These are phyloP conservation scores for Nerophis lumbriciformis DNA, from an alignment of 2,113 vertebrate species.

Conservation along the genomic window DNA sequence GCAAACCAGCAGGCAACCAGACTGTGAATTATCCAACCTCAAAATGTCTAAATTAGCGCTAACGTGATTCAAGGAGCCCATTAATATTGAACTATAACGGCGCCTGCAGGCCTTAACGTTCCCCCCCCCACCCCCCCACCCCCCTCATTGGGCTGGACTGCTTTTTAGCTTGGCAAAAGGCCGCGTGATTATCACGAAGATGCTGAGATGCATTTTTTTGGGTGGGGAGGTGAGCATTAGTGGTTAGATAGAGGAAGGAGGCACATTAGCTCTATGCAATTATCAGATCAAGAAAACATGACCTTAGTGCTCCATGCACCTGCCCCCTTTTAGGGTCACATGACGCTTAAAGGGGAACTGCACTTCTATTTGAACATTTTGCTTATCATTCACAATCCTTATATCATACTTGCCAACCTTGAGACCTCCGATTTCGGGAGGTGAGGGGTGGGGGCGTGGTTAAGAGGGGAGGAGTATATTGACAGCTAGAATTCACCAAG, in stretches of 20 bases:
- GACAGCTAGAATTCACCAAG: too few relatives aligned
- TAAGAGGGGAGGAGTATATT: too few relatives aligned
- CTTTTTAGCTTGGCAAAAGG: background rate
- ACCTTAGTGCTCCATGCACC: background rate
- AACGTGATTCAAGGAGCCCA: constrained; percentile 8
- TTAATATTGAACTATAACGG: constrained; percentile 9
- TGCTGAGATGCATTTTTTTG: constrained; percentile 8
- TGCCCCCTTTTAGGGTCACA: too few relatives aligned
- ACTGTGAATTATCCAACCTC: constrained; percentile 11
- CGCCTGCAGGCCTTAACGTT: constrained; percentile 1
- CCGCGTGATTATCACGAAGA: background rate
- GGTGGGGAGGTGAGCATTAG: background rate
- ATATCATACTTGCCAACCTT: too few relatives aligned
- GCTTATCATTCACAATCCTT: too few relatives aligned
- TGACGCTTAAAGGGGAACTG: too few relatives aligned
- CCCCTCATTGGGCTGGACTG: background rate
- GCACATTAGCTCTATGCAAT: constrained; percentile 3
- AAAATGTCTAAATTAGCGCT: constrained; percentile 12
- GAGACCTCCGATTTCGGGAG: too few relatives aligned
- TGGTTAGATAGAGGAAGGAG: constrained; percentile 2
- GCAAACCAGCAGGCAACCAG: constrained; percentile 4
- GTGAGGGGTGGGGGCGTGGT: too few relatives aligned
- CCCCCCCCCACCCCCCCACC: background rate
- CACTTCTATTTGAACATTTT: too few relatives aligned
- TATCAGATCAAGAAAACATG: constrained; percentile 7